Evolutionary conservation across 2,113 vertebrate genomes (phyloP), one percentile per base, ranked within the genome.

Genomic region (Neogale vison): DNA sequence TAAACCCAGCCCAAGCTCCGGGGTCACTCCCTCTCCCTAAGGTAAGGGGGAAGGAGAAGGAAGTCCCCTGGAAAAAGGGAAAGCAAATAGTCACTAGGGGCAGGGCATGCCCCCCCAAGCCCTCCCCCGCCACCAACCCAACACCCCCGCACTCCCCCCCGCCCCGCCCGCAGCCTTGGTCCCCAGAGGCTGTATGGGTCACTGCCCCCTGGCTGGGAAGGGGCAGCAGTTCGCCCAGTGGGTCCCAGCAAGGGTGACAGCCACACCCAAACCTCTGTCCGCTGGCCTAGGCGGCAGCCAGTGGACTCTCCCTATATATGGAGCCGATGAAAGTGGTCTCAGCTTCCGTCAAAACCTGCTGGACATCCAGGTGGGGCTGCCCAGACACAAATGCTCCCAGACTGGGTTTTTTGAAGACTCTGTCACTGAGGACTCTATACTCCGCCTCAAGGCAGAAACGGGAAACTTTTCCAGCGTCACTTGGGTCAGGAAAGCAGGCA

Each of bases 1-100:
- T 69, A 79, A 93, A 71, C 45, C 21, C 52, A 82, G 61, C 61
- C 67, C 81, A 79, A 94, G 45, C 39, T 83, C 72, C 52, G 12
- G 29, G 55, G 42, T 20, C 31, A 31, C 9, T 39, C 17, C 31
- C 21, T 15, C 11, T 47, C 85, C 61, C 77, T 67, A 15, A 42
- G 67, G 15, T 52, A 42, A 31, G 39, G 52, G 29, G 39, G 52
- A 47, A 90, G 85, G 47, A 52, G 23, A 63, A 34, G 57, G 34
- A 39, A 6, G 29, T 36, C 5, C 42, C 17, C 12, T 11, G 23
- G 14, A 26, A 55, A 6, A 7, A 15, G 7, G n/a, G 34, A 79
- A 11, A 77, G 8, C 3, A 1, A 59, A 3, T 15, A 59, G 34
- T 36, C 80, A 42, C 57, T 45, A 18, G 2, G 13, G 42, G 42